Evolutionary conservation across 2,888 invertebrate species (phyloP).

Genomic region (Scaptomyza reducta): DNA sequence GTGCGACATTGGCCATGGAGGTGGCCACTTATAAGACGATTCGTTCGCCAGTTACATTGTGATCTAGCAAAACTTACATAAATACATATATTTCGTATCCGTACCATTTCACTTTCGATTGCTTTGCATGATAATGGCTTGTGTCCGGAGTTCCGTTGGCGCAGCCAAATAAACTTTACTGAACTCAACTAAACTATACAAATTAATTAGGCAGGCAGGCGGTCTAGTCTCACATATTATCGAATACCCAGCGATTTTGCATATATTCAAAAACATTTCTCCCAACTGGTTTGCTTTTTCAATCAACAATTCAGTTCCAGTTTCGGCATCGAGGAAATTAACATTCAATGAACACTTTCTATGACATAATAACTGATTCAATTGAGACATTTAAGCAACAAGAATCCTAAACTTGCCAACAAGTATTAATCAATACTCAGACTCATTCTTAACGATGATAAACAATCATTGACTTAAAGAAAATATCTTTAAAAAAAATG

Average conservation of each 20-base stretch:
- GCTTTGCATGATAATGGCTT: constrained; percentile 66
- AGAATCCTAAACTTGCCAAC: constrained; percentile 1
- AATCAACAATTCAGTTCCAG: constrained; percentile 32
- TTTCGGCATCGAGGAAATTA: constrained; percentile 24
- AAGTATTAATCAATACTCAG: not conserved
- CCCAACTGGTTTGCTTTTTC: constrained; percentile 40
- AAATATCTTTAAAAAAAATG: no score
- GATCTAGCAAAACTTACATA: constrained; percentile 49
- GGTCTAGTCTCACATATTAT: constrained; percentile 41
- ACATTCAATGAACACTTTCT: constrained; percentile 30
- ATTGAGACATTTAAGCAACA: not conserved
- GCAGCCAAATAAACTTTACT: constrained; percentile 40
- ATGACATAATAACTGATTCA: constrained; percentile 22
- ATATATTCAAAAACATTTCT: constrained; percentile 42
- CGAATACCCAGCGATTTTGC: constrained; percentile 40
- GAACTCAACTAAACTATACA: constrained; percentile 50
- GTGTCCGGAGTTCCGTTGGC: constrained; percentile 32
- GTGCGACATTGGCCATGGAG: constrained; percentile 40
- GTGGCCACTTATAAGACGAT: constrained; percentile 66
- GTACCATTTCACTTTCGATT: constrained; percentile 67
- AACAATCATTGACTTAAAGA: no score
- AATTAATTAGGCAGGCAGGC: constrained; percentile 58
- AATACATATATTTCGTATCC: constrained; percentile 33
- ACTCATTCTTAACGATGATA: no score
- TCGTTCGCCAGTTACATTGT: constrained; percentile 10